Evolutionary conservation across 2,797 vertebrate species (phyloP).

Genomic region (Enteromius treurensis): DNA sequence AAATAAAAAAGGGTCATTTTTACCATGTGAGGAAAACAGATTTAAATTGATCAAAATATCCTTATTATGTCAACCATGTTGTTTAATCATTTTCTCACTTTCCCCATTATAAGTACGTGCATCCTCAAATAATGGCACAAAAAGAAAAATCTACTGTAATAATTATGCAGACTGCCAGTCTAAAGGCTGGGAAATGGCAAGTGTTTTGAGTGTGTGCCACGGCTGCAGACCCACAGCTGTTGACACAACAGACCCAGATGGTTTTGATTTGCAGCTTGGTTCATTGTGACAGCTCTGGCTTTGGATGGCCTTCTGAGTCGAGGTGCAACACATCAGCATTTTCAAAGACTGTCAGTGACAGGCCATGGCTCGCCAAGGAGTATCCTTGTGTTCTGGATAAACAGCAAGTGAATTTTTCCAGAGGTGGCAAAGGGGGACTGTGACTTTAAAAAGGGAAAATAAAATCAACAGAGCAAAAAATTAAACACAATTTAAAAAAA

Average conservation of each 20-base stretch:
- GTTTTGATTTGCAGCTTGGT: constrained; percentile 39
- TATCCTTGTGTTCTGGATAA: not conserved
- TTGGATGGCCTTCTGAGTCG: constrained; percentile 6
- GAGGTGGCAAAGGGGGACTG: not conserved
- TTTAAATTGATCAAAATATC: not conserved
- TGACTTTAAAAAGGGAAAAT: not conserved
- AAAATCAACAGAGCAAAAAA: not conserved
- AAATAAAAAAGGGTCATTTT: not conserved
- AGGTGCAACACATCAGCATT: constrained; percentile 12
- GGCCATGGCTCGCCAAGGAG: not conserved
- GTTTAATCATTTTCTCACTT: not conserved
- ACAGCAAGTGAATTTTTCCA: not conserved
- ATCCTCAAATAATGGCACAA: not conserved
- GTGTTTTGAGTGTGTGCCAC: not conserved
- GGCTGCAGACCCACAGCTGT: constrained; percentile 39
- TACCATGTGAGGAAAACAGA: not conserved
- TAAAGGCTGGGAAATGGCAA: not conserved
- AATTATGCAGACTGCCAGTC: not conserved
- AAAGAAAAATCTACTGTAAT: not conserved
- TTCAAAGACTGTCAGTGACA: constrained; percentile 19
- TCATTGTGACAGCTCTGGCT: constrained; percentile 28
- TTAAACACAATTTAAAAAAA: not conserved
- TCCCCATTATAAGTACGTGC: not conserved
- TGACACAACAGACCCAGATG: constrained; percentile 45
- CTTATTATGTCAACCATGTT: not conserved